Evolutionary conservation across 2,888 invertebrate genomes (phyloP).

Genomic region (Euclidia mi): DNA sequence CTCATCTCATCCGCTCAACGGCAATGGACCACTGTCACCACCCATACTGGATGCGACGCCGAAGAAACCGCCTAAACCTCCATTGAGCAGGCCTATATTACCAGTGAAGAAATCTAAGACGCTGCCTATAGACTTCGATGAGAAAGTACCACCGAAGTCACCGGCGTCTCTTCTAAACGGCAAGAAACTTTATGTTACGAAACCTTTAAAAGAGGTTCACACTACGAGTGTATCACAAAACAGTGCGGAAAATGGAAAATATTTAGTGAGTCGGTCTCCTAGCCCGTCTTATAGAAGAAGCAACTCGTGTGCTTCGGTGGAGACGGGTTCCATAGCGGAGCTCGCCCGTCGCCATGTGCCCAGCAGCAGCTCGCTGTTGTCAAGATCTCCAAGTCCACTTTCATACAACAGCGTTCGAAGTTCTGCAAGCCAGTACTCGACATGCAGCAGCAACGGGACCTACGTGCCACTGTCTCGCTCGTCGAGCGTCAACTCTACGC

Average conservation of each 20-base stretch:
- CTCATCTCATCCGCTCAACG: constrained; percentile 67
- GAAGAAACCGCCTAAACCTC: constrained; percentile 84
- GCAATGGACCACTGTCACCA: constrained; percentile 80
- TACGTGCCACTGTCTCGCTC: constrained; percentile 82
- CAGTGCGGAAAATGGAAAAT: constrained; percentile 69
- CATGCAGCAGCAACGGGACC: constrained; percentile 85
- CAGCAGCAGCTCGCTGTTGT: constrained; percentile 72
- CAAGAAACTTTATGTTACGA: constrained; percentile 80
- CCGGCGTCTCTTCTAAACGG: constrained; percentile 72
- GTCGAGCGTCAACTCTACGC: constrained; percentile 80
- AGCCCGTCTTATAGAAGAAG: constrained; percentile 83
- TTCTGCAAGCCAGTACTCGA: constrained; percentile 83
- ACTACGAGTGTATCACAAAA: constrained; percentile 69
- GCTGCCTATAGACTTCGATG: constrained; percentile 83
- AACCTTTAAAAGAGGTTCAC: constrained; percentile 83
- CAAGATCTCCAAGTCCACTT: constrained; percentile 91
- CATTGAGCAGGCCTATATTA: constrained; percentile 75
- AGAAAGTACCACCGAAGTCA: constrained; percentile 75
- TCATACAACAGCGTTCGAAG: constrained; percentile 80
- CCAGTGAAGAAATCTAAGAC: constrained; percentile 86
- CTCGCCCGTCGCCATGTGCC: constrained; percentile 83
- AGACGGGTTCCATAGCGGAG: constrained; percentile 87
- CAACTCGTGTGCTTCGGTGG: constrained; percentile 78
- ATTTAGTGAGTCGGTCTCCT: constrained; percentile 73
- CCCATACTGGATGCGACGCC: constrained; percentile 80